Percentiles rank a stretch among this genome's conserved stretches.
Evolutionary conservation across 1,140 invertebrate genomes (phyloP).

Genomic region (Drosophila oshimai): DNA sequence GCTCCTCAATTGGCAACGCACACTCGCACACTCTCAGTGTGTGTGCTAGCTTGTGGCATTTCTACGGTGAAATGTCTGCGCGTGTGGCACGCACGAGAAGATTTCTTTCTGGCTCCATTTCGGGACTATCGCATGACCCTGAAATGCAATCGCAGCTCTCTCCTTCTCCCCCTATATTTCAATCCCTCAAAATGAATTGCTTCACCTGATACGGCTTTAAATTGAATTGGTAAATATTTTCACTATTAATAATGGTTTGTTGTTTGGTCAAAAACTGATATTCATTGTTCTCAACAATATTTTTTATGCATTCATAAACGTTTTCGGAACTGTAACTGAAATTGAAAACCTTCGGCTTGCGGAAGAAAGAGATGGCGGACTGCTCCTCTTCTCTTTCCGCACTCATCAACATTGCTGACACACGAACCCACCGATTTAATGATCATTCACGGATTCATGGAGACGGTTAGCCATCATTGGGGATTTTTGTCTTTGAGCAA

Average conservation of each 20-base stretch:
- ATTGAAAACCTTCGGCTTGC: not conserved
- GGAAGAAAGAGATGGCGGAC: not conserved
- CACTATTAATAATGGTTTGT: no score
- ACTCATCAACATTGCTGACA: slow-evolving; percentile 2
- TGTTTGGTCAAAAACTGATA: no score
- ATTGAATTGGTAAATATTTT: no score
- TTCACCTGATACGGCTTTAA: not conserved
- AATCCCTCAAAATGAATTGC: not conserved
- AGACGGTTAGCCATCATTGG: slow-evolving; percentile 4
- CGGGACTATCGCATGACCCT: slow-evolving; percentile 30
- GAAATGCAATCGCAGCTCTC: slow-evolving; percentile 22
- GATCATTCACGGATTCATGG: slow-evolving; percentile 4
- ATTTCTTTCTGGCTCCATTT: slow-evolving; percentile 35
- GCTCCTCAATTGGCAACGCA: slow-evolving; percentile 12
- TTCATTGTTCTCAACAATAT: no score
- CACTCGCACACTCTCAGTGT: not conserved
- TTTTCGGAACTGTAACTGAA: no score
- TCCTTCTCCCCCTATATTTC: not conserved
- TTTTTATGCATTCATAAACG: no score
- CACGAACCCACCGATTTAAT: not conserved
- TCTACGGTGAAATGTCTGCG: slow-evolving; percentile 33
- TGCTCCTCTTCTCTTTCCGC: not conserved
- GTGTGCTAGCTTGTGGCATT: slow-evolving; percentile 28
- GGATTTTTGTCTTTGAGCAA: slow-evolving; percentile 19
- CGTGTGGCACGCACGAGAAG: slow-evolving; percentile 36